Evolutionary conservation across 2,113 vertebrate species (phyloP).

Genomic region (Cyprinodon tularosa): DNA sequence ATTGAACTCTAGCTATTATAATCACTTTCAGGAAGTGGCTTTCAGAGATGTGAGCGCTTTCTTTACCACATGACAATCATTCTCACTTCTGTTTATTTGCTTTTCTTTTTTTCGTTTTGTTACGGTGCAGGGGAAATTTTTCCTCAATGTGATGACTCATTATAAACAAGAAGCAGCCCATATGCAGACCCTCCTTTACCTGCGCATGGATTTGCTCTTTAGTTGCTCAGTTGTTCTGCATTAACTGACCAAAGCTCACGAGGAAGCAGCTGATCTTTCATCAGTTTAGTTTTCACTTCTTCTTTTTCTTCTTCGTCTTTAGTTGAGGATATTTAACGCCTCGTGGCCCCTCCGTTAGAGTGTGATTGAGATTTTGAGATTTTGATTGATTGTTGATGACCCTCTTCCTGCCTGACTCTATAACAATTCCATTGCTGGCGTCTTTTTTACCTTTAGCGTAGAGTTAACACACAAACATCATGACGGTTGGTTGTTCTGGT

Average conservation of each 20-base stretch:
- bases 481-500: too few species aligned
- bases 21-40: neutral
- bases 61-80: neutral
- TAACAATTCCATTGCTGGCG: too few species aligned
- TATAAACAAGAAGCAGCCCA: neutral
- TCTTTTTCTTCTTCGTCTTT: neutral
- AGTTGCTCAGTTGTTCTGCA: too few species aligned
- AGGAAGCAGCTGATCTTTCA: neutral
- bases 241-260: neutral
- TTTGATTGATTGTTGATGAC: too few species aligned
- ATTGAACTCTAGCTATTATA: neutral
- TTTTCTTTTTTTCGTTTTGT: neutral
- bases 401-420: too few species aligned
- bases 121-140: too few species aligned
- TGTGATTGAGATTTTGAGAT: too few species aligned
- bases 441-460: too few species aligned
- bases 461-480: too few species aligned
- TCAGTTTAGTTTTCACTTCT: neutral
- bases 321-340: neutral
- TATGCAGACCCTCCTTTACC: neutral
- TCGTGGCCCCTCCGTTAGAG: too few species aligned
- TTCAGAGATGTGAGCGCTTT: neutral
- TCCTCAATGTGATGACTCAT: neutral
- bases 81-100: constrained; percentile 26
- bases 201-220: too few species aligned